A percentile compares a stretch with the other conserved stretches of the same genome.
Evolutionary conservation across 2,888 invertebrate genomes (phyloP).

Genomic region (Rhogogaster chlorosoma): DNA sequence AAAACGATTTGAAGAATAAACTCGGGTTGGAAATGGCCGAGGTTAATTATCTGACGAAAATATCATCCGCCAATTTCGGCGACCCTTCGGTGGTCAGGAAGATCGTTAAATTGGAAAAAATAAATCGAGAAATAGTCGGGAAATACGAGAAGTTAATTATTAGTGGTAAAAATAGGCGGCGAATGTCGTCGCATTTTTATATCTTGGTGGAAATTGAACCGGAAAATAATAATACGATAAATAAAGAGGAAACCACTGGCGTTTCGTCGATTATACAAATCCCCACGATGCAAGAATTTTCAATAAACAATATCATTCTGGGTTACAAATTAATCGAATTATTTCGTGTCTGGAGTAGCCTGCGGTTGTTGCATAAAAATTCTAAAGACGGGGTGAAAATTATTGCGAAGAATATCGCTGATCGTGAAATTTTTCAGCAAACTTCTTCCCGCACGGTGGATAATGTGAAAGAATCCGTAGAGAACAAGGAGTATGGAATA

Average conservation of each 20-base stretch:
- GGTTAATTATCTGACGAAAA: slow-evolving; percentile 44
- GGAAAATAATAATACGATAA: neutral
- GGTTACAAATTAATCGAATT: neutral
- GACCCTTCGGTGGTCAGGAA: slow-evolving; percentile 48
- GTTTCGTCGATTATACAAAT: neutral
- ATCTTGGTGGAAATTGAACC: neutral
- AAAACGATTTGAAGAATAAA: neutral
- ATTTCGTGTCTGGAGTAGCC: neutral
- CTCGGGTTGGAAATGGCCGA: slow-evolving; percentile 42
- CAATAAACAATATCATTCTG: neutral
- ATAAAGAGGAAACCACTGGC: neutral
- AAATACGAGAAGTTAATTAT: neutral
- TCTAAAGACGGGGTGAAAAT: neutral
- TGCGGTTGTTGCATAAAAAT: neutral
- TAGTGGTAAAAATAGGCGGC: neutral
- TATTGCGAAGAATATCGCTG: neutral
- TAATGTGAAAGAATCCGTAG: neutral
- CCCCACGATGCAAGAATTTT: neutral
- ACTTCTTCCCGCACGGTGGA: neutral
- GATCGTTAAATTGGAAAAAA: slow-evolving; percentile 24
- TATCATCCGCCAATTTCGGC: neutral
- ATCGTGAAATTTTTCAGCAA: neutral
- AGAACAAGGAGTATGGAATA: neutral
- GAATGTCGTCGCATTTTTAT: neutral
- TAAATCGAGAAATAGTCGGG: neutral